Evolutionary conservation across 2,113 vertebrate species (phyloP), one percentile per base, ranked within the genome.

Genomic region (Grammomys dolichurus): DNA sequence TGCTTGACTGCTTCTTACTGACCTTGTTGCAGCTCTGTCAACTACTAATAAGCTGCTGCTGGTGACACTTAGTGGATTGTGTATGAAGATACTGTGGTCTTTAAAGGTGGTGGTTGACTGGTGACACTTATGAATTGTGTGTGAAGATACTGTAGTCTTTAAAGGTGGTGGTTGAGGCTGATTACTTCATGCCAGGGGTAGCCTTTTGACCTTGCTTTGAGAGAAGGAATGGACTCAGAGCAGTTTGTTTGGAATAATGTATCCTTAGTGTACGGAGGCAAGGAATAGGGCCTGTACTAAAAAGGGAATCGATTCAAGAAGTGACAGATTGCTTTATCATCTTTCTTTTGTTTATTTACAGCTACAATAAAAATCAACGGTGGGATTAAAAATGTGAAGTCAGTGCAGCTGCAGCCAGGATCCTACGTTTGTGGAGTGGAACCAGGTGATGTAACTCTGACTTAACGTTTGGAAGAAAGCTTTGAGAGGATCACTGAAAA

Each of bases 351-450:
- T 60, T 92, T 89, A 31, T 96, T 98, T 98, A 78, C 97, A 99
- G 99, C 98, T 80, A 98, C 98, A 9, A 97, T 99, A 96, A 99
- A 99, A 98, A 98, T 99, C 94, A 98, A 98, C 0, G 97, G 91
- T 91, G 98, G 98, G 7, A 98, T 99, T 77, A 98, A 97, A 97
- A 98, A 98, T 24, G 98, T 99, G 65, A 98, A 98, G 86, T 99
- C 98, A 93, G 97, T 99, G 96, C 99, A 99, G 95, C 97, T 99
- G 87, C 98, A 98, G 17, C 98, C 99, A 12, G 96, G 97, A 28
- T 98, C 98, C 72, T 99, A 99, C 28, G 97, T 99, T 96, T 98
- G 96, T 94, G 98, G 97, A 97, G 97, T 98, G 70, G 98, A 99
- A 90, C 95, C 98, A 99, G 99, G 99, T 99, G 95, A 88, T 36